Base-by-base conservation (phyloP, 2,888 invertebrate genomes). In the Lobophora halterata region DNA sequence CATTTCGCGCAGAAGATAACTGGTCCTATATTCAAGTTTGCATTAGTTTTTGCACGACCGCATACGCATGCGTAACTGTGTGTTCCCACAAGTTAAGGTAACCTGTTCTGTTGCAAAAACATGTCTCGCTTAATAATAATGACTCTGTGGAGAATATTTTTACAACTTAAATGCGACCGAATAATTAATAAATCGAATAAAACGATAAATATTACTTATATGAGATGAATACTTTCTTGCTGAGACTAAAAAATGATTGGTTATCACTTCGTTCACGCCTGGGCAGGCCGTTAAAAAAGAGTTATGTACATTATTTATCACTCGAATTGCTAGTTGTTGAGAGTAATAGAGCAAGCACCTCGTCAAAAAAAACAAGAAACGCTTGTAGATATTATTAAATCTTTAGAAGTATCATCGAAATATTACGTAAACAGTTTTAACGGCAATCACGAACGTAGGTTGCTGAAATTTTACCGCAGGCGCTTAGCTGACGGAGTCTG, bases 11-110 rank as follows among this genome's bases (percentile, higher is more conserved):
- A 17, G 9, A 21, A 21, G 23, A 23, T 9, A 37, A 46, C 46
- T 7, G 27, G 51, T 31, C 23, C 17, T 29, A 28, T 43, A 28
- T 25, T 34, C 48, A 40, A 35, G 49, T 46, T 44, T 33, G 39
- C 38, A 8, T 41, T 32, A 28, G 35, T 41, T 46, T 56, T 61
- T 54, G 32, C 41, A 18, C 10, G 25, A 13, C 9, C 6, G 19
- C 17, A 16, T 7, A 3, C 3, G 0, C 5, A 21, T 10, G 10
- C 9, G 10, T 5, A 12, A 13, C 5, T 19, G 27, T 31, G 25
- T 21, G 16, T 26, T 43, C 26, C 33, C 33, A 43, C 28, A 21
- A 34, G 9, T 18, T 27, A 27, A 13, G 12, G 11, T 9, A 45
- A 44, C 48, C 31, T 5, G 48, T 44, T 44, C 17, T 30, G 6